Conservation (phyloP, 1,140 invertebrate genomes). For the Sminthurinus signatus region DNA sequence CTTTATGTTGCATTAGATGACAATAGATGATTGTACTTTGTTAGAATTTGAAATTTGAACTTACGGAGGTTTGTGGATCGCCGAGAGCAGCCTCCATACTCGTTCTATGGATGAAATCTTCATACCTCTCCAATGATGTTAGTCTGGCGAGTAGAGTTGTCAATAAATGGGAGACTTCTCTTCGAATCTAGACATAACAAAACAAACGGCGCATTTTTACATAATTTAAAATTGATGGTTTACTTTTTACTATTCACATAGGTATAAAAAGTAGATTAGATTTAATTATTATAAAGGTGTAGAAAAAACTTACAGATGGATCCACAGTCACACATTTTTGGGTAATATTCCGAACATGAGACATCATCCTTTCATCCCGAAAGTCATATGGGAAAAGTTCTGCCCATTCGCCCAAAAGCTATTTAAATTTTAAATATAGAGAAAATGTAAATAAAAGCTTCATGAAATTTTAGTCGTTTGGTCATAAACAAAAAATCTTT, state of each 20-base stretch:
- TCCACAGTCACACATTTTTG: conserved; percentile 67
- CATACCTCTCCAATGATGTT: conserved; percentile 48
- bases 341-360: conserved; percentile 82
- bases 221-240: too few species aligned
- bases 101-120: conserved; percentile 57
- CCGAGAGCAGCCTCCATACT: conserved; percentile 47
- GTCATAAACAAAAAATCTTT: too few species aligned
- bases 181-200: conserved; percentile 41
- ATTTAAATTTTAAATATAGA: too few species aligned
- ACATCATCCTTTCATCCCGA: conserved; percentile 88
- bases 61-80: conserved; percentile 52
- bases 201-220: neutral
- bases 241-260: too few species aligned
- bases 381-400: conserved; percentile 95
- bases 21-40: too few species aligned
- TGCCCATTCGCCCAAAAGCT: conserved; percentile 86
- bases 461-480: too few species aligned
- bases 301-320: conserved; percentile 45
- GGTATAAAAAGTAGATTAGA: neutral
- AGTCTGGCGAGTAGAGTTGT: conserved; percentile 50
- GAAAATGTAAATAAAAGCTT: too few species aligned
- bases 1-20: too few species aligned
- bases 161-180: conserved; percentile 48
- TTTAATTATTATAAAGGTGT: neutral
- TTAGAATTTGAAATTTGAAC: too few species aligned